These are phyloP conservation scores for Alcis repandata DNA, from an alignment of 2,888 invertebrate genomes.

Conservation along the genomic window DNA sequence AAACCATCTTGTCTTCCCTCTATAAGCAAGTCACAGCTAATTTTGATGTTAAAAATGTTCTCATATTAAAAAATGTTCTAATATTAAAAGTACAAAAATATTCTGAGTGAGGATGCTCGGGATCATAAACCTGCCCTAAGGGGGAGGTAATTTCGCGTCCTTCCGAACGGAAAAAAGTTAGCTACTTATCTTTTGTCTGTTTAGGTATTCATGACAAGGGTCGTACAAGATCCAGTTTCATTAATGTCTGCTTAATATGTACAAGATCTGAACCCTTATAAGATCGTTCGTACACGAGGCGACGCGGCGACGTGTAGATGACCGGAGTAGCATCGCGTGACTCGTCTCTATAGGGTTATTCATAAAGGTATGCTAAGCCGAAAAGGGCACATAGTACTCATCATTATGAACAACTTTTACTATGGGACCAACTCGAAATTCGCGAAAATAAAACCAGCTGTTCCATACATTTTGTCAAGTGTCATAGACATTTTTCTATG, in stretches of 20 bases:
- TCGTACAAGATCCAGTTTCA: conserved; percentile 54
- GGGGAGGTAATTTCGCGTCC: conserved; percentile 19
- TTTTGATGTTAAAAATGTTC: neutral
- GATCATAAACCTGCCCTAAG: conserved; percentile 16
- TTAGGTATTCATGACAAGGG: conserved; percentile 56
- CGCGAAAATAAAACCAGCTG: too few species aligned
- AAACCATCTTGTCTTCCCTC: neutral
- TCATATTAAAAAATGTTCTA: neutral
- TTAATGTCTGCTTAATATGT: conserved; percentile 57
- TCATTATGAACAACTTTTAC: too few species aligned
- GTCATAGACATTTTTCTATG: too few species aligned
- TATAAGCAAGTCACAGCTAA: neutral
- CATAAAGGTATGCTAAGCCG: too few species aligned
- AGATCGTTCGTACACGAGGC: neutral
- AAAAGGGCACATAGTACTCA: too few species aligned
- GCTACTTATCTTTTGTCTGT: conserved; percentile 41
- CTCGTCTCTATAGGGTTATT: too few species aligned
- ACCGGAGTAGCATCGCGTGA: neutral
- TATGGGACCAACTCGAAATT: too few species aligned
- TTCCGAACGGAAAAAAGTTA: conserved; percentile 21
- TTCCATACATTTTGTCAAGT: too few species aligned
- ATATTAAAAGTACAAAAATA: conserved; percentile 1
- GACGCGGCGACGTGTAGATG: neutral
- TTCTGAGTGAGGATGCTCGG: too few species aligned
- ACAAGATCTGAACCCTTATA: conserved; percentile 33